Evolutionary conservation across 1,140 invertebrate genomes (phyloP), one percentile per base, ranked within the genome.

Genomic region (Zaprionus kolodkinae): DNA sequence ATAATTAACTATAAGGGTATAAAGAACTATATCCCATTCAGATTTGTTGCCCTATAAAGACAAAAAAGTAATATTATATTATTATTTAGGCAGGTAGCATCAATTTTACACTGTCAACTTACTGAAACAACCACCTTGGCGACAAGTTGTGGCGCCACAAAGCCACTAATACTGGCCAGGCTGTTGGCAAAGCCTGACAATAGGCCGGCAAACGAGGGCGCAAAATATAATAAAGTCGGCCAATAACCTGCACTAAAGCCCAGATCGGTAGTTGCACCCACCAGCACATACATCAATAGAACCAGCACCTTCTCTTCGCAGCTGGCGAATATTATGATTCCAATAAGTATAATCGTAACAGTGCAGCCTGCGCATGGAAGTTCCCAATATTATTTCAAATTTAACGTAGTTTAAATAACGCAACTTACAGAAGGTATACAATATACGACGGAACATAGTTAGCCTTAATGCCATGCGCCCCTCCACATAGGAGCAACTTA

Each of bases 181-280:
- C 79, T 67, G 50, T 92, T 92, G 40, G 91, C 78, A 7, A 90
- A 27, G 1, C 91, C 91, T 1, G 88, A 81, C 6, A 92, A 60
- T 1, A 92, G 52, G 1, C 91, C 91, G 0, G 91, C 78, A 77
- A 81, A 92, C 0, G 91, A 81, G 9, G 91, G 91, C 11, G 88
- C 91, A 45, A 92, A 81, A 36, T 87, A 89, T 7, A 92, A 65
- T 13, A 91, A 59, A 35, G 81, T 90, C 6, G 88, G 81, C 91
- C 91, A 92, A 61, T 92, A 92, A 21, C 61, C 76, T 30, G 61
- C 83, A 54, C 78, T 84, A 50, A 92, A 92, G 30, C 71, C 79
- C 55, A 92, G 55, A 65, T 92, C 91, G 1, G 80, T 71, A 12
- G 67, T 56, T 15, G 50, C 40, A n/a, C 90, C 87, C 52, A 92